Percentiles rank a stretch among this genome's conserved stretches.
phyloP scores from a whole-genome alignment of 1,140 invertebrate genomes.

The roundworm (Caenorhabditis elegans) region DNA sequence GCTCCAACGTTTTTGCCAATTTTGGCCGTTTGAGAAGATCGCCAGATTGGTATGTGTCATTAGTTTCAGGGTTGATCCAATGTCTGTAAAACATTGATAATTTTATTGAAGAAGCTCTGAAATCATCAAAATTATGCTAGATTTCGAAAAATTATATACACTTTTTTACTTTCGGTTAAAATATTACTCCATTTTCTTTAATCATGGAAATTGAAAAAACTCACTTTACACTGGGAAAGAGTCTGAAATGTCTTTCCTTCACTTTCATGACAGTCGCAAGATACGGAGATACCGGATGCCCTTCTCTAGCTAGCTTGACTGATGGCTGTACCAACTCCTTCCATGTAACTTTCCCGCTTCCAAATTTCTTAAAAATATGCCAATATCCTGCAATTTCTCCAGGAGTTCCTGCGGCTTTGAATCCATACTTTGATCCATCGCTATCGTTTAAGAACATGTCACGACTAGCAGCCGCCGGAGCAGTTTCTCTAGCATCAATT shows the following conservation, averaged over 20 bases:
- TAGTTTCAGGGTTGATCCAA: constrained; percentile 68
- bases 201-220: constrained; percentile 5
- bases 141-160: too few relatives aligned
- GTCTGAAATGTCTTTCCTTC: constrained; percentile 62
- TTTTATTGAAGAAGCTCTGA: too few relatives aligned
- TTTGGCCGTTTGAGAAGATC: constrained; percentile 67
- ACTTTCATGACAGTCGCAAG: constrained; percentile 62
- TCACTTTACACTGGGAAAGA: constrained; percentile 59
- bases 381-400: constrained; percentile 87
- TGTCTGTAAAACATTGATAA: constrained; percentile 38
- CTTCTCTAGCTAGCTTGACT: constrained; percentile 75
- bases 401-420: constrained; percentile 80
- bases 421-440: constrained; percentile 70
- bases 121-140: too few relatives aligned
- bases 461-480: constrained; percentile 73
- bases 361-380: constrained; percentile 79
- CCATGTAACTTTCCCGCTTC: constrained; percentile 76
- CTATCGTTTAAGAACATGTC: constrained; percentile 75
- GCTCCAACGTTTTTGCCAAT: constrained; percentile 68
- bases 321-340: constrained; percentile 77
- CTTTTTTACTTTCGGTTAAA: too few relatives aligned
- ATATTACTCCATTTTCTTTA: too few relatives aligned
- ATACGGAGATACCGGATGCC: constrained; percentile 62
- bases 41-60: constrained; percentile 67
- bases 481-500: constrained; percentile 80